Evolutionary conservation across 2,888 invertebrate species (phyloP), one percentile per base, ranked within the genome.

Genomic region (Eupithecia exiguata): DNA sequence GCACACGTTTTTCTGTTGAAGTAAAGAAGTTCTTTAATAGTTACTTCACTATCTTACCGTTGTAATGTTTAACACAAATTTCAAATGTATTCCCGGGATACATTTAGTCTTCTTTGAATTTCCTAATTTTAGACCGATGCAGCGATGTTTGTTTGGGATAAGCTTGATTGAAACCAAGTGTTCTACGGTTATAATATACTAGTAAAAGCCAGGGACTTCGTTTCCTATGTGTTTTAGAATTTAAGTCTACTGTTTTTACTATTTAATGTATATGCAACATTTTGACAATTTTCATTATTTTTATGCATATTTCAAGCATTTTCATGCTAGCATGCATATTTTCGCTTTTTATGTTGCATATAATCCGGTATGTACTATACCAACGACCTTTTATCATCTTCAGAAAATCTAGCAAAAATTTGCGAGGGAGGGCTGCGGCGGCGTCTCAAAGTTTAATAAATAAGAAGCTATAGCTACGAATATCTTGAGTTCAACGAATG

Each of bases 131-230:
- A 67, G 70, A 63, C 21, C 61, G n/a, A 10, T 68, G 68, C 63
- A 63, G 18, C 61, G n/a, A 10, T 68, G 68, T 68, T 72, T 72
- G 49, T 72, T 72, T 62, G 49, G 49, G 62, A 25, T 68, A 62
- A 7, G 43, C 18, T n/a, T 16, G 63, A 49, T 70, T 63, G 14
- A 43, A 46, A 35, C 43, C 10, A 21, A 71, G 58, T 58, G 40
- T 70, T 62, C 69, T n/a, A 70, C 62, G 46, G 36, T 49, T 68
- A n/a, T 43, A 62, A 30, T n/a, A 43, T 43, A 62, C 43, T 43
- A 46, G 43, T 53, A 58, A 25, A 58, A 25, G 12, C 58, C 10
- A 53, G 4, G 49, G 49, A 58, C 21, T 58, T 21, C 14, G 21
- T 21, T 53, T 12, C 21, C 21, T 1, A 30, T 30, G 30, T 30